These are phyloP conservation scores for Megathymus violae DNA, from an alignment of 1,140 invertebrate genomes.

Conservation along the genomic window DNA sequence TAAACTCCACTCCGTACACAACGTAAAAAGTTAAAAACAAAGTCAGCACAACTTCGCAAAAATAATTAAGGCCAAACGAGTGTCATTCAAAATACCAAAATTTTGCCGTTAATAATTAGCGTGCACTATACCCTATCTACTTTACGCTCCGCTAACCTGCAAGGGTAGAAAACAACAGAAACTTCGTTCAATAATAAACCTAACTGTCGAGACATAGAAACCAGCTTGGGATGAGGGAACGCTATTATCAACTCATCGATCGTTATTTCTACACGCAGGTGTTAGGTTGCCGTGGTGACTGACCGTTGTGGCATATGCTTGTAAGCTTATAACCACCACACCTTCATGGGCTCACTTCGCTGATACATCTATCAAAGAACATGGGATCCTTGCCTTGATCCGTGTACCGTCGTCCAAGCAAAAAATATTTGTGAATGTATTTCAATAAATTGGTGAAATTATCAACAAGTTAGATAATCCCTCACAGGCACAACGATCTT, in stretches of 20 bases:
- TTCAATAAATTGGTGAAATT: no score
- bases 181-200: background rate
- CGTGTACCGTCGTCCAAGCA: no score
- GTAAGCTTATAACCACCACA: no score
- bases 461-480: no score
- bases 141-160: conserved; percentile 17
- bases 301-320: conserved; percentile 27
- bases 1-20: no score
- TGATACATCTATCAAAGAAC: no score
- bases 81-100: no score
- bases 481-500: no score
- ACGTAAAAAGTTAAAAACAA: no score
- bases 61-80: background rate
- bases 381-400: no score
- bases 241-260: conserved; percentile 50
- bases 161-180: background rate
- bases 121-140: conserved; percentile 8
- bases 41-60: background rate
- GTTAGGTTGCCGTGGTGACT: conserved; percentile 47
- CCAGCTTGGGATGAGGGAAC: background rate
- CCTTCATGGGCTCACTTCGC: no score
- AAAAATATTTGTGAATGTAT: no score
- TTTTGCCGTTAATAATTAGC: background rate
- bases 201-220: background rate
- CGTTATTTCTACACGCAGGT: conserved; percentile 35